Evolutionary conservation across 2,888 invertebrate species (phyloP).

Genomic region (Macrostomum cliftonense): DNA sequence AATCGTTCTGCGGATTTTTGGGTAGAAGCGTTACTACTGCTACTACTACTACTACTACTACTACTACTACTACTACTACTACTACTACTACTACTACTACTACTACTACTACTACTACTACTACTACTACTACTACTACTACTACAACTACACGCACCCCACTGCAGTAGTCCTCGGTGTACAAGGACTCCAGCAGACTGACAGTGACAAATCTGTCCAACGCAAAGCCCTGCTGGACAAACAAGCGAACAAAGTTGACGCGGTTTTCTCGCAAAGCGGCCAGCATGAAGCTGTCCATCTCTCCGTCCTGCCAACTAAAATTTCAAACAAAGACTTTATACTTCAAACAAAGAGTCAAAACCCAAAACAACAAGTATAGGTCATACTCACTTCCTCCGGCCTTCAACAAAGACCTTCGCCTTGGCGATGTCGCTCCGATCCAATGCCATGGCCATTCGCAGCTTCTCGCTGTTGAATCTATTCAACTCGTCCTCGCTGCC

Average conservation of each 20-base stretch:
- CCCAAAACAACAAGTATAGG: too few relatives aligned
- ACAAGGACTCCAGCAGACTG: constrained; percentile 23
- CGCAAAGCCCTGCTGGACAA: constrained; percentile 31
- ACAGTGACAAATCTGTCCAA: constrained; percentile 28
- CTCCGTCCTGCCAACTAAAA: background rate
- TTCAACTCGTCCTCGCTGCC: constrained; percentile 3
- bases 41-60: too few relatives aligned
- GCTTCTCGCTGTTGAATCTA: constrained; percentile 21
- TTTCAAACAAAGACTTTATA: too few relatives aligned
- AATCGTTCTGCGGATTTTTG: too few relatives aligned
- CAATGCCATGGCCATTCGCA: constrained; percentile 35
- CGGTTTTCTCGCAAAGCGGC: constrained; percentile 27
- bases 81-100: too few relatives aligned
- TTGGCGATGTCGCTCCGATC: constrained; percentile 37
- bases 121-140: too few relatives aligned
- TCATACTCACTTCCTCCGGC: too few relatives aligned
- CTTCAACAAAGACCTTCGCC: constrained; percentile 26
- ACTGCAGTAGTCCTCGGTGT: constrained; percentile 14
- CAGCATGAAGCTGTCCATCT: constrained; percentile 23
- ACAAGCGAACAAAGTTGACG: constrained; percentile 30
- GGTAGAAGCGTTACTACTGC: too few relatives aligned
- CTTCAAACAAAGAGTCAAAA: too few relatives aligned
- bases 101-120: too few relatives aligned
- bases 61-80: too few relatives aligned
- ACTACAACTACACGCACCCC: background rate